A percentile compares a stretch with the other conserved stretches of the same genome.
Conservation (phyloP, 2,797 vertebrate species). For the Fundulus diaphanus region DNA sequence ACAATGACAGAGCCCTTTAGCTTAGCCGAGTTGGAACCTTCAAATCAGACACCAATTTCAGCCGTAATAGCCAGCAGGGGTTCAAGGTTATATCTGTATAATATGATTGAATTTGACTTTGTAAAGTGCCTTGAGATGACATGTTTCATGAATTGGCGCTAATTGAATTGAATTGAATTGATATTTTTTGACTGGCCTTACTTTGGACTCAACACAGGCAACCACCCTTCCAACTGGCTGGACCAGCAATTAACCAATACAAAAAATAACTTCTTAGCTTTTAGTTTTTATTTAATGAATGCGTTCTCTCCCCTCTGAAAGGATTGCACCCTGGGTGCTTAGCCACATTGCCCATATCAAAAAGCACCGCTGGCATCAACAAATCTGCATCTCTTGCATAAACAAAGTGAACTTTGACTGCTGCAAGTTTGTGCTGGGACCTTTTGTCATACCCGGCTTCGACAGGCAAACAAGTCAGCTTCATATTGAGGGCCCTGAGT, state of each 20-base stretch:
- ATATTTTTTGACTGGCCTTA: too few relatives aligned
- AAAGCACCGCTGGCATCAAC: background rate
- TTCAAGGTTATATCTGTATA: too few relatives aligned
- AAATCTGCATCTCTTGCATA: conserved; percentile 32
- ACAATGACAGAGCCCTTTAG: background rate
- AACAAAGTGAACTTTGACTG: conserved; percentile 25
- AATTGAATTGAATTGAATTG: too few relatives aligned
- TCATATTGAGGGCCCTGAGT: background rate
- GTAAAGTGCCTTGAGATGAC: too few relatives aligned
- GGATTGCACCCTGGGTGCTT: background rate
- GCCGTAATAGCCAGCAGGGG: too few relatives aligned
- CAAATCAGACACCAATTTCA: too few relatives aligned
- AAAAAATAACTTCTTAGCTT: background rate
- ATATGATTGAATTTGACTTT: too few relatives aligned
- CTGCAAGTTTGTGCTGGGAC: background rate
- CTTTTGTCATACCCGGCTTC: conserved; percentile 13
- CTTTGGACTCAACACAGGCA: too few relatives aligned
- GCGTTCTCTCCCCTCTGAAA: background rate
- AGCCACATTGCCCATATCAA: background rate
- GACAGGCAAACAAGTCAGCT: conserved; percentile 6
- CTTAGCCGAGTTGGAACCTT: too few relatives aligned
- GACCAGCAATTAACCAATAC: background rate
- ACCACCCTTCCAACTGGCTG: background rate
- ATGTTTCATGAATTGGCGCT: too few relatives aligned
- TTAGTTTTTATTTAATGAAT: background rate